Evolutionary conservation across 2,113 vertebrate genomes (phyloP).

Genomic region (Pantherophis guttatus): DNA sequence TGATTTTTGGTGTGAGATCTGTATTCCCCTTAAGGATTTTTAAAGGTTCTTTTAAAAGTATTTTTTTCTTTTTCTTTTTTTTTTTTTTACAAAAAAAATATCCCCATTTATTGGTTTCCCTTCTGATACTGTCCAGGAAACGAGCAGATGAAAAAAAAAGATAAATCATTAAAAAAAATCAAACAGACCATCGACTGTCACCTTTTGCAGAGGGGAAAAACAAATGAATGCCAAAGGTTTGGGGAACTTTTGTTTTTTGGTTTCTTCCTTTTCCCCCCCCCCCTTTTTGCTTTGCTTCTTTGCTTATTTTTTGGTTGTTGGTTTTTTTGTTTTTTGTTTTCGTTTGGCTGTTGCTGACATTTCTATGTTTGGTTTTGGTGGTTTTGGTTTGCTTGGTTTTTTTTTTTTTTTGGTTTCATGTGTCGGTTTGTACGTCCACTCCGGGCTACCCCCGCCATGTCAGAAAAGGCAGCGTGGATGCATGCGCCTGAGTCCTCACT

Average conservation of each 20-base stretch:
- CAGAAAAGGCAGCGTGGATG: constrained; percentile 58
- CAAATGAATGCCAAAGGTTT: constrained; percentile 60
- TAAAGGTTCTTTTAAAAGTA: constrained; percentile 46
- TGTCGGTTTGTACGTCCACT: constrained; percentile 27
- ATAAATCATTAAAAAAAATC: not conserved
- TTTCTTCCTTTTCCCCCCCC: constrained; percentile 72
- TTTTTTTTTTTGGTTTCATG: constrained; percentile 47
- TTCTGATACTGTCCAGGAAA: constrained; percentile 33
- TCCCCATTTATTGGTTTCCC: constrained; percentile 12
- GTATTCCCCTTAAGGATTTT: constrained; percentile 54
- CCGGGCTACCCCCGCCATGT: constrained; percentile 57
- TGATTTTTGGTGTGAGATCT: constrained; percentile 65
- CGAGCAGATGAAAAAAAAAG: constrained; percentile 64
- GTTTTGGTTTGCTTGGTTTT: constrained; percentile 63
- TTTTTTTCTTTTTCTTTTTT: constrained; percentile 11
- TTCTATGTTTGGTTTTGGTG: constrained; percentile 64
- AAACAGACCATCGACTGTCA: not conserved
- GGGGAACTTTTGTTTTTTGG: constrained; percentile 82
- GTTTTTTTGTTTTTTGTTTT: constrained; percentile 29
- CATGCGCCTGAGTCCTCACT: constrained; percentile 44
- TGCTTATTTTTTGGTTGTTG: constrained; percentile 73
- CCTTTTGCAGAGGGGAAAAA: constrained; percentile 36
- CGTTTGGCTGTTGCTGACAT: constrained; percentile 52
- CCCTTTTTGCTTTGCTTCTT: constrained; percentile 65
- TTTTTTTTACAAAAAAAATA: constrained; percentile 43